These are phyloP conservation scores for Sisor rabdophorus DNA, from an alignment of 2,113 vertebrate species.

Conservation along the genomic window DNA sequence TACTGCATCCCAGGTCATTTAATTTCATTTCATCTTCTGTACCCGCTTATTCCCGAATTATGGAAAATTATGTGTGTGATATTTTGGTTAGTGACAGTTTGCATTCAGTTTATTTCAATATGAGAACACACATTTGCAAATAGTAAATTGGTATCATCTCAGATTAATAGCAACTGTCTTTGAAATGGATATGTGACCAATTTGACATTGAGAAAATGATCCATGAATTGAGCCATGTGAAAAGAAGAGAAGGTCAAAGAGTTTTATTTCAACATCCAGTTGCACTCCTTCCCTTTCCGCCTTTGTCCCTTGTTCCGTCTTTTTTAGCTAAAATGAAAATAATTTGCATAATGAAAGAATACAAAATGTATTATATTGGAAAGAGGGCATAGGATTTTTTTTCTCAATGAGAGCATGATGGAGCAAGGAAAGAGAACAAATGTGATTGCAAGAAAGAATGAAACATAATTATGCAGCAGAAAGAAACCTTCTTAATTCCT, in stretches of 20 bases:
- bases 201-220: slow-evolving; percentile 42
- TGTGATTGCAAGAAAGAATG: slow-evolving; percentile 67
- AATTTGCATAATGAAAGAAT: slow-evolving; percentile 68
- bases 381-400: slow-evolving; percentile 54
- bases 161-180: slow-evolving; percentile 52
- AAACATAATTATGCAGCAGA: slow-evolving; percentile 71
- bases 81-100: slow-evolving; percentile 31
- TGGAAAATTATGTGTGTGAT: slow-evolving; percentile 16
- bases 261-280: slow-evolving; percentile 49
- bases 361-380: slow-evolving; percentile 57
- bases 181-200: slow-evolving; percentile 31
- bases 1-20: no score
- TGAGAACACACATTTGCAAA: slow-evolving; percentile 21
- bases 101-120: neutral
- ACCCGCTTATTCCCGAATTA: no score
- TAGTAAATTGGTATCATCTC: slow-evolving; percentile 57
- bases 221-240: slow-evolving; percentile 52
- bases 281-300: slow-evolving; percentile 54
- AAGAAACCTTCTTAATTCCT: slow-evolving; percentile 66
- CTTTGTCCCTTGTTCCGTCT: slow-evolving; percentile 54
- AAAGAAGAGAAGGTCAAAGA: slow-evolving; percentile 35
- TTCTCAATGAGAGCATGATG: slow-evolving; percentile 52
- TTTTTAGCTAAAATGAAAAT: slow-evolving; percentile 65
- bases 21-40: no score
- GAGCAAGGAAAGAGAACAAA: slow-evolving; percentile 52